Evolutionary conservation across 1,140 invertebrate genomes (phyloP).

Genomic region (Danaus plexippus): DNA sequence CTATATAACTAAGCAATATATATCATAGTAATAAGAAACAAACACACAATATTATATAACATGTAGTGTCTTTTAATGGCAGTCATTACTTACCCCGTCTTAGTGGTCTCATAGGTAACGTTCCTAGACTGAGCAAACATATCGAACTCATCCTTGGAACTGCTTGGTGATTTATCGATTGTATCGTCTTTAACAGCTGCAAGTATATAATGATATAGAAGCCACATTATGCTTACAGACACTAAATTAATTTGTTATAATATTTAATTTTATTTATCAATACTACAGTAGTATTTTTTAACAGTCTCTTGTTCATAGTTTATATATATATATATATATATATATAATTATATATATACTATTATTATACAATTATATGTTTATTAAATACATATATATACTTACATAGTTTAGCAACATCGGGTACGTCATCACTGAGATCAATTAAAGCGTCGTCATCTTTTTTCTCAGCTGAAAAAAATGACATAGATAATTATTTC

Average conservation of each 20-base stretch:
- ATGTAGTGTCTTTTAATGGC: no score
- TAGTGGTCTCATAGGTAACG: conserved; percentile 79
- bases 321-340: no score
- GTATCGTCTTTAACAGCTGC: conserved; percentile 40
- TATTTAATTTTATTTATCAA: no score
- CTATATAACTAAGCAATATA: neutral
- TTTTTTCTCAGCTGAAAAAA: conserved; percentile 45
- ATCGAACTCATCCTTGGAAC: conserved; percentile 83
- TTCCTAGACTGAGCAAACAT: conserved; percentile 93
- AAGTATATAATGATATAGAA: conserved; percentile 10
- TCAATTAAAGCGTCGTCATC: conserved; percentile 60
- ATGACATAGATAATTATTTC: conserved; percentile 1
- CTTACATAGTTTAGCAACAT: conserved; percentile 60
- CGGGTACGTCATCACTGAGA: conserved; percentile 58
- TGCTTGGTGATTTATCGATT: conserved; percentile 44
- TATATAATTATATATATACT: no score
- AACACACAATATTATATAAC: no score
- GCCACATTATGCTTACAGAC: no score
- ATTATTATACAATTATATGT: conserved; percentile 3
- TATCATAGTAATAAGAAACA: no score
- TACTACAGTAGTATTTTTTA: no score
- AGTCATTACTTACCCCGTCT: conserved; percentile 72
- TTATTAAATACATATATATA: conserved; percentile 10
- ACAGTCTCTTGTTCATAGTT: no score
- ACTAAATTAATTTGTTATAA: no score